phyloP scores from a whole-genome alignment of 2,113 vertebrate species.

The Lasiurus cinereus region DNA sequence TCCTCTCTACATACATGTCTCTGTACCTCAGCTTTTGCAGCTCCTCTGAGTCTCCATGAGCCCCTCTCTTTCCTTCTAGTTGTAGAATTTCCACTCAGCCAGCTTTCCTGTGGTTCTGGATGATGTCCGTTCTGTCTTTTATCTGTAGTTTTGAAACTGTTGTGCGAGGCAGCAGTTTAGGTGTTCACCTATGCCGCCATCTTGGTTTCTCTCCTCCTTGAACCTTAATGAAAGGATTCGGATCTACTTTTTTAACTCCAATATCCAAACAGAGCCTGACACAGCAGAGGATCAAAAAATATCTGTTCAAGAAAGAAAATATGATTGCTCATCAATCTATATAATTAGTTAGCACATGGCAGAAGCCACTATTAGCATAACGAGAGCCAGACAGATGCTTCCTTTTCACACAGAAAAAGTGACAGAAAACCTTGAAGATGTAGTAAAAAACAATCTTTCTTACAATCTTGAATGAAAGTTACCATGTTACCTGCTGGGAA shows the following conservation, averaged over 20 bases:
- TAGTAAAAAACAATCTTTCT: conserved; percentile 30
- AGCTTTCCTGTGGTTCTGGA: no score
- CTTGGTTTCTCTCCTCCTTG: neutral
- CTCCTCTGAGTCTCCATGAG: no score
- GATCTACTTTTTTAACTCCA: conserved; percentile 23
- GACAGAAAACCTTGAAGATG: conserved; percentile 40
- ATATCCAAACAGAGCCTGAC: neutral
- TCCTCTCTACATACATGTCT: no score
- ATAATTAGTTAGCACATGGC: conserved; percentile 15
- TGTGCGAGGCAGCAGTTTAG: no score
- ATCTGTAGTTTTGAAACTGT: no score
- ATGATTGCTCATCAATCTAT: neutral
- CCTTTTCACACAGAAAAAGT: conserved; percentile 31
- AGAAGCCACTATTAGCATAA: conserved; percentile 21
- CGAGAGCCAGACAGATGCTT: conserved; percentile 7
- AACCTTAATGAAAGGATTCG: neutral
- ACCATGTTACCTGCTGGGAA: neutral
- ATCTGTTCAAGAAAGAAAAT: conserved; percentile 29
- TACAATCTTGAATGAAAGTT: conserved; percentile 9
- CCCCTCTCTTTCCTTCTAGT: no score
- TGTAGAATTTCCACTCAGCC: no score
- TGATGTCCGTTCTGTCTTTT: no score
- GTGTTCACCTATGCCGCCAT: no score
- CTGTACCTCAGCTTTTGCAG: no score
- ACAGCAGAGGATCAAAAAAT: conserved; percentile 42